Base-by-base conservation (phyloP, 2,888 invertebrate species). In the Sepioteuthis lessoniana region DNA sequence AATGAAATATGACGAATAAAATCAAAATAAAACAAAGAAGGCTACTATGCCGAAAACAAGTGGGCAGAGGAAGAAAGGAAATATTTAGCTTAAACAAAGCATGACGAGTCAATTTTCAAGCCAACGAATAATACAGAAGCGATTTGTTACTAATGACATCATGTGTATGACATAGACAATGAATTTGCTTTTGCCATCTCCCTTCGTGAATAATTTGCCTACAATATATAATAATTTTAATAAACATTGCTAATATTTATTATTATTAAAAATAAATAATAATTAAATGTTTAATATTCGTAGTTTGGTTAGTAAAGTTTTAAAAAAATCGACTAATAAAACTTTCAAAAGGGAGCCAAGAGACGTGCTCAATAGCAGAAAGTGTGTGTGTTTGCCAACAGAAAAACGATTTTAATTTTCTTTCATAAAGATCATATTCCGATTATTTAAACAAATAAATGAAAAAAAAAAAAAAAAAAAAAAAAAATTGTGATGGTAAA, bases 61-160 rank as follows among this genome's bases (percentile, higher is more conserved):
- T 25, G 76, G n/a, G 19, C n/a, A 76, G n/a, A 35, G 76, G 76
- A 25, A 55, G 55, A 25, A 21, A 25, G 55, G 55, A 55, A 55
- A 55, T 55, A 55, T 76, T 76, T 76, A 2, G n/a, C 35, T 76
- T 76, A n/a, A 76, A 76, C 76, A 76, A 76, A 76, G 76, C 76
- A 76, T 76, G 76, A n/a, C n/a, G 76, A 76, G n/a, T n/a, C n/a
- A 76, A 76, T 76, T 76, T 76, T 76, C n/a, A 76, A n/a, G n/a
- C n/a, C 16, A 76, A n/a, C n/a, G 76, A 76, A 76, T 60, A 60
- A 60, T 76, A 76, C 55, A 55, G 25, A 25, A 76, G 76, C 76
- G 76, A 76, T 76, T 76, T n/a, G 76, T 76, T 76, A 76, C n/a
- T 76, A 76, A 76, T 76, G 76, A 76, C 76, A 76, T 76, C 76